Base-by-base conservation (phyloP, 2,113 vertebrate genomes). In the Tringa solitaria region DNA sequence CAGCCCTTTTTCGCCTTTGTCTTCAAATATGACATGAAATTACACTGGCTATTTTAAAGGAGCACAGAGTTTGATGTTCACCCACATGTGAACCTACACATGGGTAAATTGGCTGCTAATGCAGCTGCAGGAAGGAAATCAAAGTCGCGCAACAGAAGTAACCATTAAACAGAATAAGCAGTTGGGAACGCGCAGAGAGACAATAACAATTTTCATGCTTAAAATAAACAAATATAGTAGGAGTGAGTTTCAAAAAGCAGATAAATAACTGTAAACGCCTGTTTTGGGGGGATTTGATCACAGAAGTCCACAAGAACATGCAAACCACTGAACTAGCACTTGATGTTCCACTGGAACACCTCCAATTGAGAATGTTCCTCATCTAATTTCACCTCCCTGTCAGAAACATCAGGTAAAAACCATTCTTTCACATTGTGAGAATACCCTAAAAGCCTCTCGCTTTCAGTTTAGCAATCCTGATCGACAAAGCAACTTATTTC, bases 241-340 rank as follows among this genome's bases (percentile, higher is more conserved):
- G 50, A 65, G 37, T 0, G 12, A 41, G 45, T 6, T 23, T 50
- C 43, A n/a, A 22, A 60, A 46, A 63, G 75, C 48, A 46, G 32
- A 12, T 9, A 9, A 41, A 5, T 6, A 9, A 51, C n/a, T 27
- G 3, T 2, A 1, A 37, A 32, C 10, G 76, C 7, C 37, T 9
- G 33, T 28, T 17, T 4, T 11, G 53, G 1, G 26, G 64, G 37
- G 28, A 3, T 4, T 12, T 7, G 53, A 39, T 35, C 10, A 28
- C 26, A 20, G 26, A 30, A 30, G 21, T 0, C 26, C 35, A 39
- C 53, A 37, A 37, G 19, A 7, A 74, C 30, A 6, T 0, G 6
- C 51, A 5, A 4, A 1, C 41, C 2, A 1, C 5, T 0, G 15
- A 45, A 8, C 23, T 6, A 8, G 48, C 8, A 76, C 61, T 33